Evolutionary conservation across 1,140 invertebrate genomes (phyloP), one percentile per base, ranked within the genome.

Genomic region (Magallana ariakensis): DNA sequence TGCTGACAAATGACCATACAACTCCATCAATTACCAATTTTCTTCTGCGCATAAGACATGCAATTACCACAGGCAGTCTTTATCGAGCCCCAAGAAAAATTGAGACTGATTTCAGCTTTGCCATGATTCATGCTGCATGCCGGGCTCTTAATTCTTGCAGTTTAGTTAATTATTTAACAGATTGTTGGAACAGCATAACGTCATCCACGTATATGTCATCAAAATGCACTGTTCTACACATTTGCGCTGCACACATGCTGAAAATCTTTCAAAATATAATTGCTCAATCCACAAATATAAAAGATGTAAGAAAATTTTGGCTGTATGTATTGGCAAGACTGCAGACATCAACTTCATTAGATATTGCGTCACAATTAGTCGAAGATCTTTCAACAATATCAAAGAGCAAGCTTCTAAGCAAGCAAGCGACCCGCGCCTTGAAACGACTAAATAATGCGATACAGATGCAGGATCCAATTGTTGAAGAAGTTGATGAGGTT

Each of bases 81-180:
- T 70, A n/a, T 22, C 16, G 62, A 70, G 62, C 62, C 3, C 62
- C 62, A 70, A 6, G 62, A 70, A 70, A 70, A 70, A 70, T 70
- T 19, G 62, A 70, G 62, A 70, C 62, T 7, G 62, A 70, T 70
- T 70, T 70, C 22, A 70, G 62, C 19, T 70, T 70, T 70, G 62
- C 62, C 4, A 70, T 70, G 62, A 70, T 70, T 70, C n/a, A 70
- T 70, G 16, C 62, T 22, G 62, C 62, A 70, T 70, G 62, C 19
- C 19, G 62, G 62, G 62, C 62, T n/a, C 26, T 70, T 9, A 70
- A 70, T 22, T 70, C 62, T 22, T 70, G 62, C 19, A 22, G 19
- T 70, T 22, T 70, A 10, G 19, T 70, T n/a, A 70, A 19, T 22
- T 70, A 70, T 70, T 11, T 70, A 22, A 70, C 4, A 22, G 19